Evolutionary conservation across 2,888 invertebrate species (phyloP).

Genomic region (Trichogramma dendrolimi): DNA sequence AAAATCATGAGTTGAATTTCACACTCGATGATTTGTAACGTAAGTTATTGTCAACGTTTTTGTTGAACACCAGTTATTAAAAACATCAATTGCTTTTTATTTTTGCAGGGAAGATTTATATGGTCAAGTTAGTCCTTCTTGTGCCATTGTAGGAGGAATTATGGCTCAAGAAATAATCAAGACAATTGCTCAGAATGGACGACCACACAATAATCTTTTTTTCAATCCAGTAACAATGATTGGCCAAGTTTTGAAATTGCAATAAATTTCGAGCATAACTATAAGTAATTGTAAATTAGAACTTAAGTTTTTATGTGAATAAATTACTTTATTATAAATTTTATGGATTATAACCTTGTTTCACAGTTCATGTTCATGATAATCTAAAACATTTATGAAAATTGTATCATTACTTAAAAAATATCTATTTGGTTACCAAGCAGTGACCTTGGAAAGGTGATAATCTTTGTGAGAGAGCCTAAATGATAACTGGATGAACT

Average conservation of each 20-base stretch:
- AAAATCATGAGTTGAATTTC: constrained; percentile 46
- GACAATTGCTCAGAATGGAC: constrained; percentile 84
- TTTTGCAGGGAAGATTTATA: constrained; percentile 60
- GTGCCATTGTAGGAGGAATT: constrained; percentile 90
- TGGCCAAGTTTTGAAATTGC: constrained; percentile 43
- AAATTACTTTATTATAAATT: background rate
- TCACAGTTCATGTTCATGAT: no score
- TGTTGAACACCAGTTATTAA: constrained; percentile 12
- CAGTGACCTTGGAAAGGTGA: no score
- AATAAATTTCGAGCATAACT: background rate
- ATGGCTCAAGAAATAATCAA: constrained; percentile 94
- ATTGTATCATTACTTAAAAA: no score
- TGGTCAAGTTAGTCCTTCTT: constrained; percentile 78
- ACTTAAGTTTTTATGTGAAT: background rate
- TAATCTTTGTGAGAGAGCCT: no score
- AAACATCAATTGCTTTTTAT: constrained; percentile 7
- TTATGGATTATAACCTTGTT: no score
- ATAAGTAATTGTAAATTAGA: background rate
- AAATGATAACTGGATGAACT: no score
- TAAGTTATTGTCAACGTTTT: constrained; percentile 39
- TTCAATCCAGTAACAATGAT: constrained; percentile 68
- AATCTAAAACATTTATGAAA: no score
- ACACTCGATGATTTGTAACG: constrained; percentile 54
- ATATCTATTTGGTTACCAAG: no score
- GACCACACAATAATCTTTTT: constrained; percentile 88